Conservation (phyloP, 2,888 invertebrate species). For the Chromoteleia sp. region DNA sequence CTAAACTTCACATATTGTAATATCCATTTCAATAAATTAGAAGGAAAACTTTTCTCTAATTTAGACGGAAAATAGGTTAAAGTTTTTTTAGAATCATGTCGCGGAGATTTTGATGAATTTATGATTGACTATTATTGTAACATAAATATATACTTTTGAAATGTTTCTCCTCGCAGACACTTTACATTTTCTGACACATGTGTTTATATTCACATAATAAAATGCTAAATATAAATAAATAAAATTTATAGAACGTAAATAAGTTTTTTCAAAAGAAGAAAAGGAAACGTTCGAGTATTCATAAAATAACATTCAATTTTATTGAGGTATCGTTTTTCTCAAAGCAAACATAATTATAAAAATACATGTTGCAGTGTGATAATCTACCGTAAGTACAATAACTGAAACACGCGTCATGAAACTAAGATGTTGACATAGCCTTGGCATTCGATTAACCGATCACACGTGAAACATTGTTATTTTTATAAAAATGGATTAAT, state of each 20-base stretch:
- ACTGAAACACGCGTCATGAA: constrained; percentile 24
- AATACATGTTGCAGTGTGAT: neutral
- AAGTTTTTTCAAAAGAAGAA: neutral
- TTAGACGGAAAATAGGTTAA: constrained; percentile 5
- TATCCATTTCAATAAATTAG: neutral
- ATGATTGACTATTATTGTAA: constrained; percentile 16
- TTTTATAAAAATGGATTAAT: neutral
- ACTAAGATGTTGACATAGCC: constrained; percentile 26
- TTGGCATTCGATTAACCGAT: constrained; percentile 36
- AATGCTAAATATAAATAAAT: constrained; percentile 21
- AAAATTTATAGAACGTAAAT: constrained; percentile 4
- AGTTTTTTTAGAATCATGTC: neutral
- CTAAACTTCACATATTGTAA: neutral
- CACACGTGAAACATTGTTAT: constrained; percentile 15
- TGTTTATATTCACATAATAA: constrained; percentile 23
- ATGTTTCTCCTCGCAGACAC: neutral
- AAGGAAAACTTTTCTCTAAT: neutral
- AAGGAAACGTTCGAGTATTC: neutral
- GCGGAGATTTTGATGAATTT: constrained; percentile 11
- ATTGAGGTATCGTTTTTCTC: no score
- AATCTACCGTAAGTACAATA: constrained; percentile 5
- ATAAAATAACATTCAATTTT: no score
- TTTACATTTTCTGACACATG: constrained; percentile 15
- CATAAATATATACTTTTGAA: constrained; percentile 20
- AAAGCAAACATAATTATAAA: constrained; percentile 3